Conservation (phyloP, 2,113 vertebrate genomes). For the Ictidomys tridecemlineatus region DNA sequence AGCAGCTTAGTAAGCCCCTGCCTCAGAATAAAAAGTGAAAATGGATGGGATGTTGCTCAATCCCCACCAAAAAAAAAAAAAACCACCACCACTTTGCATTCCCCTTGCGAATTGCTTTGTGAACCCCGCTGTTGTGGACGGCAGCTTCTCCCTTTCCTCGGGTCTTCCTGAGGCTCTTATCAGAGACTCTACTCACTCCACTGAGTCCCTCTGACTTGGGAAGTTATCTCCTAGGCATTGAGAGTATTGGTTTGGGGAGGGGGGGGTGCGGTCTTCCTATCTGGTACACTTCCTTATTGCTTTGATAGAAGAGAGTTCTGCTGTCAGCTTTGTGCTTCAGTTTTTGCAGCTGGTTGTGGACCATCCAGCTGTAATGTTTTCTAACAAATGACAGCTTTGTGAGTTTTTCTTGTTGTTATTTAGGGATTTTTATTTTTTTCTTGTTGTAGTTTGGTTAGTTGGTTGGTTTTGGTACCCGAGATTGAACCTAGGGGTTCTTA, state of each 20-base stretch:
- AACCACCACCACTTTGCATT: too few species aligned
- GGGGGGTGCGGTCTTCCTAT: rapidly evolving
- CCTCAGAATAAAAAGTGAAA: too few species aligned
- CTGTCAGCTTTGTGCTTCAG: background rate
- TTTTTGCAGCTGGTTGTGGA: background rate
- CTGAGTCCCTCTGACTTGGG: too few species aligned
- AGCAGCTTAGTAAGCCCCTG: too few species aligned
- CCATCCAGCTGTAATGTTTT: background rate
- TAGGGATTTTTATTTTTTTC: too few species aligned
- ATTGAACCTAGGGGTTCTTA: too few species aligned
- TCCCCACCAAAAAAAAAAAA: too few species aligned
- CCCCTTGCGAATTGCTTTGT: background rate
- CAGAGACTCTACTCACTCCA: background rate
- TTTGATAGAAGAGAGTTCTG: background rate
- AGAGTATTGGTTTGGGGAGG: background rate
- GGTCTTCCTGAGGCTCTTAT: rapidly evolving
- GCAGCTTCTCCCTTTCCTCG: rapidly evolving
- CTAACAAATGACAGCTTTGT: background rate
- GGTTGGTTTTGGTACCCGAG: too few species aligned
- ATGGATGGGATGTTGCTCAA: too few species aligned
- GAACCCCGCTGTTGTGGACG: too few species aligned
- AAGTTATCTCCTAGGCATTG: background rate
- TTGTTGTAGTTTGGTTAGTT: too few species aligned
- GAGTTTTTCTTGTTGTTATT: too few species aligned
- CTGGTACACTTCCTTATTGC: background rate